Evolutionary conservation across 2,797 vertebrate species (phyloP), one percentile per base, ranked within the genome.

Genomic region (Nyctalus aviator): DNA sequence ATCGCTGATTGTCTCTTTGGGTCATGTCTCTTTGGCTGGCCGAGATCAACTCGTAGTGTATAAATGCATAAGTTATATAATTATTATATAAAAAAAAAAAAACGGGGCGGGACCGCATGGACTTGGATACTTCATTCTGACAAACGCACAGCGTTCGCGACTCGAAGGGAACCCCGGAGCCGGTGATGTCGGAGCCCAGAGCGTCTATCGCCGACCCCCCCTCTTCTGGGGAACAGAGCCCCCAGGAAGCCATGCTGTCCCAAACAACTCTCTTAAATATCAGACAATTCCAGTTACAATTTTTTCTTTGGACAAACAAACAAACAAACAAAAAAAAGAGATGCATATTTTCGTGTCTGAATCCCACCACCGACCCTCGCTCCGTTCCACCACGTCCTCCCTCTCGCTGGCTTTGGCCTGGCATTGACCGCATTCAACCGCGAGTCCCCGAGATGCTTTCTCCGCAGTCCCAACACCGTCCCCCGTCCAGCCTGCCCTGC

Each of bases 51-150:
- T 99, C 99, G 99, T 99, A 99, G 99, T 99, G 99, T 99, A 99
- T 99, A 99, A 99, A 99, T 99, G 99, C 98, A 99, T 99, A 99
- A 99, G 98, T 99, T 99, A 99, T 98, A 99, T 99, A 99, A 99
- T 99, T 98, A 98, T 98, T 98, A 99, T 98, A 99, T 98, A 99
- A 98, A 99, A 99, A 99, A 99, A 99, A 99, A 99, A 99, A 98
- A 97, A 96, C 97, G 95, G 15, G 14, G 41, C 66, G 35, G 97
- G 97, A 98, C 98, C 98, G 98, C 98, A 98, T 97, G 98, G 98
- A 98, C 98, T 98, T 98, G 98, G 98, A 98, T 98, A 99, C 98
- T 99, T 99, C 98, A 97, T 97, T 99, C 99, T 99, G 98, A 99
- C 99, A 98, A 99, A 99, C 99, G 99, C 99, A 99, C 99, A 99